Conservation (phyloP, 2,113 vertebrate species). For the Gnathonemus longibarbis region DNA sequence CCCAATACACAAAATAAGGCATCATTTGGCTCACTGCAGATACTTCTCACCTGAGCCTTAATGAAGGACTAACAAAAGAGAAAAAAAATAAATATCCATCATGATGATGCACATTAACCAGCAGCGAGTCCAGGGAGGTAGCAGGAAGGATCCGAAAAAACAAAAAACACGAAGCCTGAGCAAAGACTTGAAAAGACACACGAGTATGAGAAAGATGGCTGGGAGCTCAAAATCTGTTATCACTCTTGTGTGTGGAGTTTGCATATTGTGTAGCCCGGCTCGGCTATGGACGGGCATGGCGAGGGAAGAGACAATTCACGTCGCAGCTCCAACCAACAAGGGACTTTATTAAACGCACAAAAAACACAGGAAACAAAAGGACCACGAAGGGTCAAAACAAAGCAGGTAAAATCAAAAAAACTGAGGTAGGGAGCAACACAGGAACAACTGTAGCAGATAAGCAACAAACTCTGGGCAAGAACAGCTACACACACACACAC, state of each 20-base stretch:
- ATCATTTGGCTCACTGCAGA: constrained; percentile 27
- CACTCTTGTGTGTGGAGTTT: background rate
- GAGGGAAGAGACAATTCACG: background rate
- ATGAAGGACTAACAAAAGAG: constrained; percentile 40
- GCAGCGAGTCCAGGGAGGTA: background rate
- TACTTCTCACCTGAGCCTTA: constrained; percentile 34
- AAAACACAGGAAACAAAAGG: background rate
- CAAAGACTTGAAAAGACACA: background rate
- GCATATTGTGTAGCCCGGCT: background rate
- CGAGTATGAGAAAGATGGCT: background rate
- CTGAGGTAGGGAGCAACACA: background rate
- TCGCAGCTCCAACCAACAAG: background rate
- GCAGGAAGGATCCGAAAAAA: background rate
- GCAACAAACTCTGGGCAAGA: background rate
- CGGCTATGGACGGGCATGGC: background rate
- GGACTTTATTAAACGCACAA: background rate
- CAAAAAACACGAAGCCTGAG: constrained; percentile 13
- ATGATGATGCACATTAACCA: background rate
- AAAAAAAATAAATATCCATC: constrained; percentile 21
- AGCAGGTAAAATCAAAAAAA: background rate
- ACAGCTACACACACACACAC: background rate
- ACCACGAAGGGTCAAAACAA: background rate
- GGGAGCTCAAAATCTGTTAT: background rate
- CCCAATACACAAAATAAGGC: constrained; percentile 35
- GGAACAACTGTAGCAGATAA: background rate